A percentile compares a stretch with the other conserved stretches of the same genome.
Evolutionary conservation across 2,113 vertebrate species (phyloP).

Genomic region (Elanoides forficatus): DNA sequence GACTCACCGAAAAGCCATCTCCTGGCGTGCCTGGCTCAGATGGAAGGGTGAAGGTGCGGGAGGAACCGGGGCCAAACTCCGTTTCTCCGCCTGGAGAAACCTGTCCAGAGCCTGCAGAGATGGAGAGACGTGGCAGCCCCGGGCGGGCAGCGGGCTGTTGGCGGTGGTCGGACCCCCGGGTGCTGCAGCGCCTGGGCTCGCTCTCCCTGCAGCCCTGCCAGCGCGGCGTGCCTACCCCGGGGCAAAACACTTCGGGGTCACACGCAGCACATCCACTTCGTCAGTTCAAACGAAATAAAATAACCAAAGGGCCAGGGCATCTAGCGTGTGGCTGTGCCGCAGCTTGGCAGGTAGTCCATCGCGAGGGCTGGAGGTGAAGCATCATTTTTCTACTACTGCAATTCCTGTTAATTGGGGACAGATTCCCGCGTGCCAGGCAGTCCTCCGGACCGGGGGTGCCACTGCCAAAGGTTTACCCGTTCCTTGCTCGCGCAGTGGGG

Average conservation of each 20-base stretch:
- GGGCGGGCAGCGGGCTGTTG: not conserved
- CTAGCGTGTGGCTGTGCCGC: fast-evolving
- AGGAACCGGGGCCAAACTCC: not conserved
- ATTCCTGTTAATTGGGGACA: fast-evolving
- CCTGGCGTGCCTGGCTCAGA: not conserved
- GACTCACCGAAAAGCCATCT: slow-evolving; percentile 66
- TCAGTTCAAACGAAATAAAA: fast-evolving
- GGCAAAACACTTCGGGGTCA: fast-evolving
- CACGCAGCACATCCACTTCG: not conserved
- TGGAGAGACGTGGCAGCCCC: not conserved
- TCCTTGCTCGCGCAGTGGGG: fast-evolving
- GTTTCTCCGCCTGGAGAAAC: slow-evolving; percentile 40
- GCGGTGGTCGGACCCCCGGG: fast-evolving
- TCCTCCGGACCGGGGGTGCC: not conserved
- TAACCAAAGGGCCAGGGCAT: not conserved
- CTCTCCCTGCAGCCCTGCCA: not conserved
- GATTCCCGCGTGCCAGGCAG: not conserved
- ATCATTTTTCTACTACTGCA: fast-evolving
- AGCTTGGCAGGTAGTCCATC: not conserved
- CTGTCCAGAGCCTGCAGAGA: slow-evolving; percentile 73
- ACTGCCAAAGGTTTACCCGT: not conserved
- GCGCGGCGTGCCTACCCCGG: not conserved
- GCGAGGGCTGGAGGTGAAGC: not conserved
- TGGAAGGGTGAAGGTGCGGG: fast-evolving
- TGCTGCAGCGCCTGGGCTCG: not conserved